phyloP scores from a whole-genome alignment of 2,888 invertebrate genomes.

The Cheilosia vulpina region DNA sequence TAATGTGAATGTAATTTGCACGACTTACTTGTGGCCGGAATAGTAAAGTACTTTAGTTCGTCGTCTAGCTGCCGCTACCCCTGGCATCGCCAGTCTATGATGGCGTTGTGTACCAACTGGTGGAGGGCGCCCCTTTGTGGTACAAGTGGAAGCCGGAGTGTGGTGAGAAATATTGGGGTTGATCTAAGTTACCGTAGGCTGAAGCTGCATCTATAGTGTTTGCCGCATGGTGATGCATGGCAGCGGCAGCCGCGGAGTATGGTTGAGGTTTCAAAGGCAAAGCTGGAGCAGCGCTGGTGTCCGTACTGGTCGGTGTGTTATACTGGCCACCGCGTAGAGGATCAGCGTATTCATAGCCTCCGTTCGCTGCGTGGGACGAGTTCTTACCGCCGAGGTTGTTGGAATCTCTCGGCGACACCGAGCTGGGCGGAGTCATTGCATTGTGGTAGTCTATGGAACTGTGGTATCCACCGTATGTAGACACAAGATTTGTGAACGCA shows the following conservation, averaged over 20 bases:
- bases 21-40: slow-evolving; percentile 48
- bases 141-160: slow-evolving; percentile 94
- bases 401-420: slow-evolving; percentile 96
- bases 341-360: slow-evolving; percentile 87
- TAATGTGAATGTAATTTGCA: slow-evolving; percentile 26
- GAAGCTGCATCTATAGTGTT: slow-evolving; percentile 87
- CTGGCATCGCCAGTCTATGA: slow-evolving; percentile 85
- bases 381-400: slow-evolving; percentile 85
- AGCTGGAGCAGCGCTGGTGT: slow-evolving; percentile 86
- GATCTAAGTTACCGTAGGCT: slow-evolving; percentile 87
- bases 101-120: slow-evolving; percentile 91
- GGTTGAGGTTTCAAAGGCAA: slow-evolving; percentile 95
- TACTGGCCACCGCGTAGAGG: slow-evolving; percentile 84
- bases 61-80: slow-evolving; percentile 44
- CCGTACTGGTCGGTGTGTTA: slow-evolving; percentile 82
- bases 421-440: slow-evolving; percentile 98
- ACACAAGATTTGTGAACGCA: slow-evolving; percentile 86
- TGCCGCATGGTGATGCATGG: slow-evolving; percentile 85
- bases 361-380: slow-evolving; percentile 79
- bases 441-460: slow-evolving; percentile 93
- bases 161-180: slow-evolving; percentile 93
- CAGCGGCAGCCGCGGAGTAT: slow-evolving; percentile 89
- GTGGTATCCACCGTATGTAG: slow-evolving; percentile 86
- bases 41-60: slow-evolving; percentile 33
- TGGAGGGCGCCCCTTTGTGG: slow-evolving; percentile 89